Conservation (phyloP, 2,113 vertebrate genomes). For the Pungitius pungitius region DNA sequence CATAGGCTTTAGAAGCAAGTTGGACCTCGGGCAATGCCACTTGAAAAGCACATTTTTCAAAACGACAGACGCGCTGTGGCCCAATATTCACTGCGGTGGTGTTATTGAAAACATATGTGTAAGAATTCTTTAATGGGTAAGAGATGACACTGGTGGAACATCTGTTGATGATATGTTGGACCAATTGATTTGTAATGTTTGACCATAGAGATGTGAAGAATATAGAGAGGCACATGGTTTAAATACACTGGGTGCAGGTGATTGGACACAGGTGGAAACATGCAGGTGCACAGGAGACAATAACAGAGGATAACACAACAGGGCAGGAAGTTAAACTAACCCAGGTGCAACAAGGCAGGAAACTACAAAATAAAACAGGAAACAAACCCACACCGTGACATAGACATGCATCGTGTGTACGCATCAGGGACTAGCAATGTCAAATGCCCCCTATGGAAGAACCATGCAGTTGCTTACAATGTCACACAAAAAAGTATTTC, state of each 20-base stretch:
- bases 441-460: neutral
- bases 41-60: neutral
- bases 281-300: too few relatives aligned
- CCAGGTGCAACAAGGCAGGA: too few relatives aligned
- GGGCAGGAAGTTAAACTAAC: too few relatives aligned
- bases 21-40: neutral
- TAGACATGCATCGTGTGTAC: neutral
- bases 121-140: neutral
- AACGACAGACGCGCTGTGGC: too few relatives aligned
- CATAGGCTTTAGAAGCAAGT: neutral
- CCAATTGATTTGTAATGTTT: constrained; percentile 12
- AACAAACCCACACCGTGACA: too few relatives aligned
- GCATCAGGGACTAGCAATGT: neutral
- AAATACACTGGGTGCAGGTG: too few relatives aligned
- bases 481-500: neutral
- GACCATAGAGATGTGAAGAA: neutral
- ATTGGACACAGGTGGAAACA: too few relatives aligned
- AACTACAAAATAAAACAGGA: too few relatives aligned
- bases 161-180: neutral
- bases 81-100: neutral
- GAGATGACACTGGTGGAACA: neutral
- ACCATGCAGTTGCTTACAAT: neutral
- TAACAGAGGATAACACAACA: too few relatives aligned
- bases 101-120: neutral
- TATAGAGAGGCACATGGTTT: too few relatives aligned